Base-by-base conservation (phyloP, 2,888 invertebrate species). In the Amitus sp. region DNA sequence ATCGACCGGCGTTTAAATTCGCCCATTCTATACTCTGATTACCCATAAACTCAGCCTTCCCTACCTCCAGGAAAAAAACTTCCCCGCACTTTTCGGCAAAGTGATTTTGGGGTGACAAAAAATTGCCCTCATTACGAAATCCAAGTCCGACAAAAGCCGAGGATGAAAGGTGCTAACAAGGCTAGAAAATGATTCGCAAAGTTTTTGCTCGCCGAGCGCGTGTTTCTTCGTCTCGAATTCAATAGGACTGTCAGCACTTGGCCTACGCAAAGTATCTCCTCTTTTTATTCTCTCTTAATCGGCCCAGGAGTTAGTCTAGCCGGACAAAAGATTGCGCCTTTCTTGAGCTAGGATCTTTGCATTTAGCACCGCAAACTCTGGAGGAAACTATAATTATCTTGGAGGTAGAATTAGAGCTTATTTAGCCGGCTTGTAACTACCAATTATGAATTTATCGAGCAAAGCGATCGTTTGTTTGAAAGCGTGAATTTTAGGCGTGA, bases 231-330 rank as follows among this genome's bases (percentile, higher is more conserved):
- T 60, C 52, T 47, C 50, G 54, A 57, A 53, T 57, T 64, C 57
- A 64, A 64, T 64, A 45, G 64, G 64, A 64, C 59, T 64, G 64
- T 64, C 64, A 60, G 59, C 64, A 60, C 64, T 53, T 64, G 60
- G 46, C 34, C 64, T 53, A 61, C 52, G 57, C 64, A 57, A n/a
- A 52, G 57, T 57, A 54, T 60, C 60, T 60, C 56, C 51, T 49
- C 56, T 60, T 57, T 64, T 64, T 64, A 64, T 64, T 57, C 64
- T 50, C 54, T 18, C 60, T 64, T 52, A 64, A 64, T 60, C 60
- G 60, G 40, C 48, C 60, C 60, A 57, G 60, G 64, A 57, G 64
- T 56, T 64, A 52, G 56, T 18, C 39, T 39, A 13, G 47, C 56
- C 43, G 47, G 52, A 64, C 64, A 64, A 64, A 64, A 60, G 60